A percentile compares a stretch with the other conserved stretches of the same genome.
These are phyloP conservation scores for Pteruthius melanotis DNA, from an alignment of 2,113 vertebrate species.

Conservation along the genomic window DNA sequence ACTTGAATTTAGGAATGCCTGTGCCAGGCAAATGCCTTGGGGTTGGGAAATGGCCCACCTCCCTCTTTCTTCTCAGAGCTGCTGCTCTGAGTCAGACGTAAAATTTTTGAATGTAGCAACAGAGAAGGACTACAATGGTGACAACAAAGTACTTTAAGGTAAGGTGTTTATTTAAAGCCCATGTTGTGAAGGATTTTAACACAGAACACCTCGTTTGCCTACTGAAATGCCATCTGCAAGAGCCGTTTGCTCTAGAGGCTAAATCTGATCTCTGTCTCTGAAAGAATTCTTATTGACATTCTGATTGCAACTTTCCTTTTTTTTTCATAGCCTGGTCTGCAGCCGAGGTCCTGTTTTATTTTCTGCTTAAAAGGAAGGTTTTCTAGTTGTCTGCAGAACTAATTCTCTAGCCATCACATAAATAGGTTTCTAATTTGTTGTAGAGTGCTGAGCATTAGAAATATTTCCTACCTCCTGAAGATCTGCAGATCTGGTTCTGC, in stretches of 20 bases:
- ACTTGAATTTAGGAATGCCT: background rate
- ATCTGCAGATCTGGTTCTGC: background rate
- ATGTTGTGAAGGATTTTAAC: background rate
- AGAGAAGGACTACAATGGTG: background rate
- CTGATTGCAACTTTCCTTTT: background rate
- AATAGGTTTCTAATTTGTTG: background rate
- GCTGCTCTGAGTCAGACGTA: background rate
- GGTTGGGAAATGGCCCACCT: rapidly evolving
- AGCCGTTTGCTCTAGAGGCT: background rate
- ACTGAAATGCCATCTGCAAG: background rate
- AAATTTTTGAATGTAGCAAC: background rate
- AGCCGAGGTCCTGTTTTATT: background rate
- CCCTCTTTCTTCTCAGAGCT: background rate
- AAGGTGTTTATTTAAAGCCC: background rate
- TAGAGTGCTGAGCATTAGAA: background rate
- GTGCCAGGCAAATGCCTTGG: background rate
- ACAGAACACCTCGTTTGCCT: background rate
- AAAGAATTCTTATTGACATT: background rate
- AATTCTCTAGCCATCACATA: background rate
- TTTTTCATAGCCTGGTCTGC: background rate
- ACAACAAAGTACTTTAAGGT: background rate
- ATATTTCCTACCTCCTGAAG: background rate
- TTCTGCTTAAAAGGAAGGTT: background rate
- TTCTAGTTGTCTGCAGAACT: background rate
- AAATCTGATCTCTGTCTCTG: background rate